Base-by-base conservation (phyloP, 2,797 vertebrate genomes). In the Acrossocheilus wenchowensis region DNA sequence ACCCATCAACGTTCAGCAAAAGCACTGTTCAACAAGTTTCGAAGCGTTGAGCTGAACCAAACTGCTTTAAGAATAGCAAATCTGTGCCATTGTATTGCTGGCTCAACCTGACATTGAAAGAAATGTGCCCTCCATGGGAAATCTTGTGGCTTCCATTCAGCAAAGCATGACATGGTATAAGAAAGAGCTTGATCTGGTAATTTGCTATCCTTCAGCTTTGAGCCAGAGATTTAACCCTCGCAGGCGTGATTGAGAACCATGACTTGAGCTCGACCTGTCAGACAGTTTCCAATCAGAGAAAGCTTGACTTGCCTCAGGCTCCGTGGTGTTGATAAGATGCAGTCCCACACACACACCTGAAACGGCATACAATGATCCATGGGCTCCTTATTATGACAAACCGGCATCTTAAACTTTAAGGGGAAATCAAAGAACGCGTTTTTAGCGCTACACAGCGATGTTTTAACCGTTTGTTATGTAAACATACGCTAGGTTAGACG, bases 11-110 rank as follows among this genome's bases (percentile, higher is more conserved):
- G 8, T 83, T 60, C 48, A 60, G 48, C 68, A 57, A 57, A 71
- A 81, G 30, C 72, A 30, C 15, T 71, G 72, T 84, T 85, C 66
- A 82, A 85, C 73, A 79, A 26, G 54, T 89, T 82, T 85, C 21
- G 74, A 82, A 90, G 74, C 62, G 72, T 80, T 60, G 19, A 12
- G 19, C 39, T 36, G 14, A 26, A 86, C 12, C 50, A 45, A 86
- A 62, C 66, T 54, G 54, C 62, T 48, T 30, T 66, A 36, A 50
- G 12, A 78, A 60, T n/a, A 69, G 17, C 4, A 79, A 60, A 85
- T 43, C 64, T 34, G 30, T 54, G 74, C 26, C 34, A 34, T 68
- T 19, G n/a, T 43, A 26, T 78, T 52, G 15, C 45, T 66, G 34
- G 21, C 66, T 54, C 45, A 52, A 50, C 15, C 48, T 45, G 36